These are phyloP conservation scores for Cromileptes altivelis DNA, from an alignment of 2,113 vertebrate genomes.

Conservation along the genomic window DNA sequence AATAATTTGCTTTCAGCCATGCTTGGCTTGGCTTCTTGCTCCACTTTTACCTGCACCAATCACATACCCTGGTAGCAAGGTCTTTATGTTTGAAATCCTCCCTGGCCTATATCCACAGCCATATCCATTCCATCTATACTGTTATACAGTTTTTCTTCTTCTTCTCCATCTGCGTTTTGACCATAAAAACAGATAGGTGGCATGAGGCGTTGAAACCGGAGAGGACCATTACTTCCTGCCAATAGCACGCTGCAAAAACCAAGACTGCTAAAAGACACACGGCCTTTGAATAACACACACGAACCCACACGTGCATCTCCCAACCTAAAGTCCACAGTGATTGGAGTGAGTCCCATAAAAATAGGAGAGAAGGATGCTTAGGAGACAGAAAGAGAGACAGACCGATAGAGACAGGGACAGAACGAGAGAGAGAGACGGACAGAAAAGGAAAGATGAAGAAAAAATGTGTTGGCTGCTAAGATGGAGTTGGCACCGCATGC, in stretches of 20 bases:
- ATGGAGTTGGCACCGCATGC: constrained; percentile 66
- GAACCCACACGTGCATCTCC: constrained; percentile 29
- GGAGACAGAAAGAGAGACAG: constrained; percentile 14
- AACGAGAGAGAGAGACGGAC: constrained; percentile 13
- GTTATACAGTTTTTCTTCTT: background rate
- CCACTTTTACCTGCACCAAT: background rate
- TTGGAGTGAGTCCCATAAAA: constrained; percentile 60
- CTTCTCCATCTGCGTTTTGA: constrained; percentile 8
- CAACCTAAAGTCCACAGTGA: constrained; percentile 46
- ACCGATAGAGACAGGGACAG: background rate
- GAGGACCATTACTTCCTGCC: constrained; percentile 11
- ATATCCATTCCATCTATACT: background rate
- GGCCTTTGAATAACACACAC: constrained; percentile 49
- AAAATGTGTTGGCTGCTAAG: constrained; percentile 54
- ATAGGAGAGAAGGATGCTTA: constrained; percentile 45
- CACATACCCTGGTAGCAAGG: background rate
- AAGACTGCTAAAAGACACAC: constrained; percentile 34
- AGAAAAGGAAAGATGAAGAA: constrained; percentile 8
- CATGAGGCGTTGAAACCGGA: constrained; percentile 15
- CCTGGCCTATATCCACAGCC: background rate
- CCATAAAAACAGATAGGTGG: constrained; percentile 15
- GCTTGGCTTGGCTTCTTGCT: background rate
- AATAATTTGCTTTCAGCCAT: too few species aligned
- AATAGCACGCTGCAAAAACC: constrained; percentile 28
- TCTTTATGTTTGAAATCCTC: background rate